These are phyloP conservation scores for Patiria pectinifera DNA, from an alignment of 53 echinoderm and acorn worm species.

Conservation along the genomic window DNA sequence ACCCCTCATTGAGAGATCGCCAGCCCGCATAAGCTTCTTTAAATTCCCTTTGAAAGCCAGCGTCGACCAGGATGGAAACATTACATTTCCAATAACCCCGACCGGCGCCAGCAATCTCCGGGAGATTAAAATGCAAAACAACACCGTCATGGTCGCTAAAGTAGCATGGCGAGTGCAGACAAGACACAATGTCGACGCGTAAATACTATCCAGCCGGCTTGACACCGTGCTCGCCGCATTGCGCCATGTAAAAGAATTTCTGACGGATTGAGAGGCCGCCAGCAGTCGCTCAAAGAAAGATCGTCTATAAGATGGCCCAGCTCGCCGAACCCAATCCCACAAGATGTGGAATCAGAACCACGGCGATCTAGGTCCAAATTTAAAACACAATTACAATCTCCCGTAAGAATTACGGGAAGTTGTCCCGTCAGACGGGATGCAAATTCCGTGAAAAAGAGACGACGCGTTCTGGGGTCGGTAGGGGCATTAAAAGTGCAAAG, in stretches of 20 bases:
- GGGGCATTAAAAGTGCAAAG: slow-evolving; percentile 1
- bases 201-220: background rate
- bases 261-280: background rate
- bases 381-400: background rate
- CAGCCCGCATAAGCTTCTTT: too few relatives aligned
- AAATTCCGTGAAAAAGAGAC: background rate
- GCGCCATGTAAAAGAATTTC: background rate
- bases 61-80: too few relatives aligned
- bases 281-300: background rate
- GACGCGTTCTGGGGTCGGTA: background rate
- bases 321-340: background rate
- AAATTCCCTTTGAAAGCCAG: too few relatives aligned
- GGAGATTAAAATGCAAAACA: too few relatives aligned
- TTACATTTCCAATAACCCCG: too few relatives aligned
- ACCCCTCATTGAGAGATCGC: too few relatives aligned
- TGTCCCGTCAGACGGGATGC: background rate
- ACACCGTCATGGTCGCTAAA: too few relatives aligned
- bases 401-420: background rate
- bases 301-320: background rate
- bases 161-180: too few relatives aligned
- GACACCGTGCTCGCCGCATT: background rate
- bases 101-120: too few relatives aligned
- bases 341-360: background rate
- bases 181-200: too few relatives aligned
- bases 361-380: background rate